phyloP scores from a whole-genome alignment of 2,888 invertebrate genomes.

The Oscheius sp. region DNA sequence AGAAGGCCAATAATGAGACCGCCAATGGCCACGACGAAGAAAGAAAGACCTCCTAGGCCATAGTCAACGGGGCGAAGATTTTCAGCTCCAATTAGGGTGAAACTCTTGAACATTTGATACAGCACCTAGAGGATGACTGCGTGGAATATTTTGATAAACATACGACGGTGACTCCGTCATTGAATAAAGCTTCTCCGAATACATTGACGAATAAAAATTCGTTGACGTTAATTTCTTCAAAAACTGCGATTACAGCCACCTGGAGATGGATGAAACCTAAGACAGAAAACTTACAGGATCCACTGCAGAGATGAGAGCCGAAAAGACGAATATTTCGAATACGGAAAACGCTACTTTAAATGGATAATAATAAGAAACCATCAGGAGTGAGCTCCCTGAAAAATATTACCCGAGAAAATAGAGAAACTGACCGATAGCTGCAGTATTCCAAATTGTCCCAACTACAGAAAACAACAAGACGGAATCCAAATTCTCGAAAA shows the following conservation, averaged over 20 bases:
- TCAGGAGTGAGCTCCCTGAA: slow-evolving; percentile 52
- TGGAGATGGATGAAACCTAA: background rate
- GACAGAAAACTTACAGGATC: slow-evolving; percentile 48
- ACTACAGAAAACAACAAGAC: slow-evolving; percentile 90
- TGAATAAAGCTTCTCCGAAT: slow-evolving; percentile 95
- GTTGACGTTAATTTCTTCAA: slow-evolving; percentile 82
- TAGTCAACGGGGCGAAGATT: slow-evolving; percentile 54
- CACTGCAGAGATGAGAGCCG: slow-evolving; percentile 59
- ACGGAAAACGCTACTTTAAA: slow-evolving; percentile 57
- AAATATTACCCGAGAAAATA: background rate
- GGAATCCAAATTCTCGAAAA: slow-evolving; percentile 96
- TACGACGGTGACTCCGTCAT: slow-evolving; percentile 93
- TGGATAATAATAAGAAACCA: slow-evolving; percentile 41
- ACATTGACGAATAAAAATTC: slow-evolving; percentile 97
- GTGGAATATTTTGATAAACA: no score
- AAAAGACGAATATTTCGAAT: slow-evolving; percentile 60
- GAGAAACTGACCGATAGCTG: slow-evolving; percentile 74
- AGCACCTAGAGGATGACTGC: slow-evolving; percentile 56
- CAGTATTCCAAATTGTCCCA: slow-evolving; percentile 93
- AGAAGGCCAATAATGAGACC: slow-evolving; percentile 70
- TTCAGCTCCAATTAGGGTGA: slow-evolving; percentile 64
- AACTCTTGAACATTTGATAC: slow-evolving; percentile 68
- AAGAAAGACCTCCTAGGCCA: slow-evolving; percentile 55
- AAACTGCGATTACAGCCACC: slow-evolving; percentile 60
- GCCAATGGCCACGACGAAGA: slow-evolving; percentile 71